Conservation (phyloP, 2,888 invertebrate species). For the Pogonocherus hispidulus region DNA sequence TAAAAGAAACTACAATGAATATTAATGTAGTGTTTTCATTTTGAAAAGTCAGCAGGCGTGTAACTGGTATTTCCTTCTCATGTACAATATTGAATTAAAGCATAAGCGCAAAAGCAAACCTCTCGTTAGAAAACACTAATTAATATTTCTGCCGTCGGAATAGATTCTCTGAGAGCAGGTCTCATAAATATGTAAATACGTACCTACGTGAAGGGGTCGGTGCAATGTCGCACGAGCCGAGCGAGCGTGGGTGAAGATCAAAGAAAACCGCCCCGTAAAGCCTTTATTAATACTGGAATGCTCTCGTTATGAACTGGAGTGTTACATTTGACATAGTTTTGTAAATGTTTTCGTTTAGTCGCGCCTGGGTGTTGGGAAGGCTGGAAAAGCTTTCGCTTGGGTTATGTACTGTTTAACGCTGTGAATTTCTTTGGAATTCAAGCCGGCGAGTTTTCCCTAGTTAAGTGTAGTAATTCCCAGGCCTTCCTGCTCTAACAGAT, state of each 20-base stretch:
- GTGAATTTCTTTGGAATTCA: not conserved
- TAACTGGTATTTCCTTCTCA: too few species aligned
- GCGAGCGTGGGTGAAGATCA: constrained; percentile 13
- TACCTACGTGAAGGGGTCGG: constrained; percentile 1
- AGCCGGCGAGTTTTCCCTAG: not conserved
- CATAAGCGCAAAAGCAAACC: too few species aligned
- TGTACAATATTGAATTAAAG: too few species aligned
- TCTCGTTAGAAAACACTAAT: not conserved
- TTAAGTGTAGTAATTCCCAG: not conserved
- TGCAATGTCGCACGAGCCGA: constrained; percentile 3
- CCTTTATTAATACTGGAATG: constrained; percentile 23
- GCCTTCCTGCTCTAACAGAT: not conserved
- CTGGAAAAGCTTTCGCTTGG: not conserved
- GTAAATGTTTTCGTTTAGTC: constrained; percentile 17
- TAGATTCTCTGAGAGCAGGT: not conserved
- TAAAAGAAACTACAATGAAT: too few species aligned
- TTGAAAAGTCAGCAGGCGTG: too few species aligned
- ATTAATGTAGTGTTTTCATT: too few species aligned
- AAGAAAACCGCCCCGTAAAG: constrained; percentile 16
- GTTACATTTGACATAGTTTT: constrained; percentile 24
- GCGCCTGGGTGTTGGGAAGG: constrained; percentile 8
- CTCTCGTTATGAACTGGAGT: constrained; percentile 23
- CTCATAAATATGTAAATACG: constrained; percentile 24
- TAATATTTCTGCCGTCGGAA: constrained; percentile 7
- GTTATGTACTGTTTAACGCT: constrained; percentile 1